Percentiles rank a stretch among this genome's conserved stretches.
Conservation (phyloP, 2,797 vertebrate species). For the Steatocranus sp. region DNA sequence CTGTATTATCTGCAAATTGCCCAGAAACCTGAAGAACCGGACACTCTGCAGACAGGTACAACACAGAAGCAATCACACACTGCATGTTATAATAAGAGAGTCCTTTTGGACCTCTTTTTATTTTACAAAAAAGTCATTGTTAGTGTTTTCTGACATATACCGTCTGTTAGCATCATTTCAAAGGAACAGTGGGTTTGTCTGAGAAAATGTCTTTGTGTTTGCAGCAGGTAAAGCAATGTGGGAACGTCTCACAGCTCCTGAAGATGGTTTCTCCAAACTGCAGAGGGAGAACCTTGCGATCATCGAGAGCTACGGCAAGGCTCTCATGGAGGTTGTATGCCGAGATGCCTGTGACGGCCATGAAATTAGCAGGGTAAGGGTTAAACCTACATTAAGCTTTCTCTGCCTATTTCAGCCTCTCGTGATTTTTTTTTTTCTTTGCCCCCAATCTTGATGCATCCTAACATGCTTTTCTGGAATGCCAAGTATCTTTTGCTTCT, state of each 20-base stretch:
- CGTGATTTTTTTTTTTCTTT: not conserved
- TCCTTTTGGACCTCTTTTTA: not conserved
- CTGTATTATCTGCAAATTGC: conserved; percentile 97
- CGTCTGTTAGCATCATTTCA: not conserved
- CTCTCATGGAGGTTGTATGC: conserved; percentile 97
- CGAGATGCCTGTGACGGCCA: conserved; percentile 96
- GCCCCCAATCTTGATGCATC: not conserved
- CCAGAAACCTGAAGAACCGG: conserved; percentile 96
- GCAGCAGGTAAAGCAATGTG: conserved; percentile 89
- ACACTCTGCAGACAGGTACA: conserved; percentile 91
- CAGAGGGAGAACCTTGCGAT: conserved; percentile 93
- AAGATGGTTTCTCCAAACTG: conserved; percentile 94
- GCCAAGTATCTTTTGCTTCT: not conserved
- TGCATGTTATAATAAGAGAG: not conserved
- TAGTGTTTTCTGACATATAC: not conserved
- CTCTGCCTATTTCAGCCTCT: not conserved
- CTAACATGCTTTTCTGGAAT: not conserved
- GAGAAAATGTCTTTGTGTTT: not conserved
- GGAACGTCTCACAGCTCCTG: conserved; percentile 94
- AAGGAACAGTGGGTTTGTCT: not conserved
- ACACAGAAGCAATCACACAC: not conserved
- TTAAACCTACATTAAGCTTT: not conserved
- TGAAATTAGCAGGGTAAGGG: conserved; percentile 89
- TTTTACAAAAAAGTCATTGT: not conserved
- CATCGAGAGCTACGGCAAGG: conserved; percentile 93